Conservation (phyloP, 1,140 invertebrate species). For the Pantala flavescens region DNA sequence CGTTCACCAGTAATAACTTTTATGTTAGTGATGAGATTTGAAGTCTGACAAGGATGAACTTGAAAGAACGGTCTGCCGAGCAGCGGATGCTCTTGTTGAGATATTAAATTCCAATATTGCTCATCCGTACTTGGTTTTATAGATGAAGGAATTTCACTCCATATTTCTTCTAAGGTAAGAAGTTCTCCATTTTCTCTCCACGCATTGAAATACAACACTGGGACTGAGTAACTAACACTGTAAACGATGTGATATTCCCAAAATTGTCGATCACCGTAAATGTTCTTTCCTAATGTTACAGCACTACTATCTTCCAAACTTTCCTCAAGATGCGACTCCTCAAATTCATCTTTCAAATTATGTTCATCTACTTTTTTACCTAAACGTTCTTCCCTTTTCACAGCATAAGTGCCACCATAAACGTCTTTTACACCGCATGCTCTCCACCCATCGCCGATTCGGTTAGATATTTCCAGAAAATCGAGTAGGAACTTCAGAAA, state of each 20-base stretch:
- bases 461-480: neutral
- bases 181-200: slow-evolving; percentile 36
- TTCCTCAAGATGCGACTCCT: neutral
- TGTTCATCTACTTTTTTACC: neutral
- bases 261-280: neutral
- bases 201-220: slow-evolving; percentile 45
- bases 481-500: neutral
- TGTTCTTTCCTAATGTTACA: neutral
- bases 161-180: slow-evolving; percentile 35
- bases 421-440: neutral
- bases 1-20: neutral
- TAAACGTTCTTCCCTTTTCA: neutral
- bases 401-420: neutral
- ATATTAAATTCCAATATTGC: slow-evolving; percentile 30
- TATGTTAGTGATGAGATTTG: slow-evolving; percentile 26
- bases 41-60: slow-evolving; percentile 37
- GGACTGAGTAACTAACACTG: slow-evolving; percentile 44
- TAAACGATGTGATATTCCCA: slow-evolving; percentile 42
- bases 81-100: slow-evolving; percentile 37
- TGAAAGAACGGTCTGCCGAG: slow-evolving; percentile 34
- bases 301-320: too few relatives aligned
- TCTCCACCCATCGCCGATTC: neutral
- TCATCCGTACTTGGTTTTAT: slow-evolving; percentile 23
- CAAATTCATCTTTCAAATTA: neutral
- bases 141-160: slow-evolving; percentile 29